Conservation (phyloP, 2,797 vertebrate genomes). For the Enteromius thamalakanensis region DNA sequence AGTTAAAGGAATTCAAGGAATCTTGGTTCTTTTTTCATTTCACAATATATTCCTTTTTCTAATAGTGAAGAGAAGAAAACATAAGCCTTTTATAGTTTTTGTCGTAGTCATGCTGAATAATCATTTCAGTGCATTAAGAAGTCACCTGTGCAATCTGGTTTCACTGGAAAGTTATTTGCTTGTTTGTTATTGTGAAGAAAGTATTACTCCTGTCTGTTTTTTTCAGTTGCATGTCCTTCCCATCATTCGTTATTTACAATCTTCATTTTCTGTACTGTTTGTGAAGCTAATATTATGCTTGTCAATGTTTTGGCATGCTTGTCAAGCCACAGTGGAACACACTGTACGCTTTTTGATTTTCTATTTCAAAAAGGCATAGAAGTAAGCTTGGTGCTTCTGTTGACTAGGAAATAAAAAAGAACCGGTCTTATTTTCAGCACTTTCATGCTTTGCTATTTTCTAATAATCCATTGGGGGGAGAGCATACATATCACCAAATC, state of each 20-base stretch:
- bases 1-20: conserved; percentile 34
- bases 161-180: neutral
- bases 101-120: neutral
- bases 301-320: conserved; percentile 15
- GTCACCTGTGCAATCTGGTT: neutral
- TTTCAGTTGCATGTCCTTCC: neutral
- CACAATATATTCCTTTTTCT: conserved; percentile 50
- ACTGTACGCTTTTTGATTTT: conserved; percentile 59
- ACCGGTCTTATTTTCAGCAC: conserved; percentile 58
- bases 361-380: conserved; percentile 63
- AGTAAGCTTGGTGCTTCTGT: conserved; percentile 57
- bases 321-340: conserved; percentile 53
- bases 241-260: conserved; percentile 20
- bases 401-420: conserved; percentile 47
- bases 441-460: conserved; percentile 59
- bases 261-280: conserved; percentile 13
- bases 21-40: conserved; percentile 56
- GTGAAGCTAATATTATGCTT: conserved; percentile 11
- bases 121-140: neutral
- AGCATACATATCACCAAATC: conserved; percentile 57
- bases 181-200: neutral
- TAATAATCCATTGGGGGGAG: conserved; percentile 63
- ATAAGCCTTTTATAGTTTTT: conserved; percentile 4
- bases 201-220: neutral
- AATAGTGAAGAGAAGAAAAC: conserved; percentile 5